Evolutionary conservation across 2,113 vertebrate species (phyloP), one percentile per base, ranked within the genome.

Genomic region (Xenopus laevis): DNA sequence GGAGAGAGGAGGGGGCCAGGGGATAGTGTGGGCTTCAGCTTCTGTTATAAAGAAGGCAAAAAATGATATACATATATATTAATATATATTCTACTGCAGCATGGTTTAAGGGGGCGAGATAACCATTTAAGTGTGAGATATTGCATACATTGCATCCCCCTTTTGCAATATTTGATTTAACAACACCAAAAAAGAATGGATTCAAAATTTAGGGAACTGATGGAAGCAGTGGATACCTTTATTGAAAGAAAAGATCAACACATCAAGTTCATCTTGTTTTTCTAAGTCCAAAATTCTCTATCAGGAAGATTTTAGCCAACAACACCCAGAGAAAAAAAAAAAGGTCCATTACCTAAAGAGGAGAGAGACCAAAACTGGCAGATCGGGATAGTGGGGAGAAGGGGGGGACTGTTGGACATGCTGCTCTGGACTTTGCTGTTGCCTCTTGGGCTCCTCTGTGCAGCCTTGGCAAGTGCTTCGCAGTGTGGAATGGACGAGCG

Each of bases 371-470:
- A 89, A 91, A 91, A 85, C 89, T 92, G 89, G 89, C 91, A 88
- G 87, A 85, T 84, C 86, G 83, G 86, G 87, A 84, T 85, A 88
- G 85, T 84, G 86, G 79, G 86, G 88, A 87, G 88, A 85, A 83
- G 86, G 72, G 53, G 72, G 72, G 87, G 81, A 87, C 85, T 86
- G 86, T 89, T 89, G 90, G 95, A 94, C 90, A 97, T 98, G 96
- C 95, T 95, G 96, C 95, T 96, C 93, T 96, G 94, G 94, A 94
- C 90, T 93, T 94, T 92, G 90, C 87, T 94, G 86, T 90, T 94
- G 93, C 93, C 87, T 91, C 90, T 92, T 89, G 92, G 92, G 91
- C 92, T 98, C 84, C 89, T 96, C 86, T 91, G 93, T 85, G 91
- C 93, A 89, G 90, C 94, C 87, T 86, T 94, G 88, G 93, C 90